phyloP scores from a whole-genome alignment of 2,113 vertebrate species.

The Rhinogobius similis region DNA sequence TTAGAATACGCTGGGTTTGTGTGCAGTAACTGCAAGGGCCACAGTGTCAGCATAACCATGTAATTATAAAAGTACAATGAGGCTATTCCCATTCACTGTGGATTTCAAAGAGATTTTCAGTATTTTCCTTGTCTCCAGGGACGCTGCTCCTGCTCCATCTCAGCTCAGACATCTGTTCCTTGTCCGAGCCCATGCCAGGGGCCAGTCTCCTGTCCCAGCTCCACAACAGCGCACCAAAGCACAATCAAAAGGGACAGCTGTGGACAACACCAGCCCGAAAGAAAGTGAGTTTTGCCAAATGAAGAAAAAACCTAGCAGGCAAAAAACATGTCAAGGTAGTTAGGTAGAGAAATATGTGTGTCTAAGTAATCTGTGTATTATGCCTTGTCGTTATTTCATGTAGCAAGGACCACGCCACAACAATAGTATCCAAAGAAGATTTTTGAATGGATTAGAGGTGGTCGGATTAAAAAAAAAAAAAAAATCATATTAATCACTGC shows the following conservation, averaged over 20 bases:
- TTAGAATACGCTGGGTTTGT: conserved; percentile 36
- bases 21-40: conserved; percentile 29
- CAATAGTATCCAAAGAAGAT: neutral
- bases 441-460: neutral
- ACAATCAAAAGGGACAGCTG: conserved; percentile 69
- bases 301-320: conserved; percentile 7
- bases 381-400: too few species aligned
- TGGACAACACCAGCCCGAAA: conserved; percentile 23
- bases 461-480: too few species aligned
- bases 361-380: too few species aligned
- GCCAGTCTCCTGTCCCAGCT: conserved; percentile 26
- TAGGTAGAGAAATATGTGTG: neutral
- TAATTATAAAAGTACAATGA: conserved; percentile 32
- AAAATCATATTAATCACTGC: too few species aligned
- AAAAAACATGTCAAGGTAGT: too few species aligned
- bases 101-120: conserved; percentile 12
- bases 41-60: conserved; percentile 53
- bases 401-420: too few species aligned
- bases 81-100: conserved; percentile 8
- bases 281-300: neutral
- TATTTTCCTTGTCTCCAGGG: conserved; percentile 12
- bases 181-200: conserved; percentile 49
- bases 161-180: conserved; percentile 59
- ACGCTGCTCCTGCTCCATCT: conserved; percentile 16
- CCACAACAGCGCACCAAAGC: conserved; percentile 54